These are phyloP conservation scores for Uloborus diversus DNA, from an alignment of 1,140 invertebrate species.

Conservation along the genomic window DNA sequence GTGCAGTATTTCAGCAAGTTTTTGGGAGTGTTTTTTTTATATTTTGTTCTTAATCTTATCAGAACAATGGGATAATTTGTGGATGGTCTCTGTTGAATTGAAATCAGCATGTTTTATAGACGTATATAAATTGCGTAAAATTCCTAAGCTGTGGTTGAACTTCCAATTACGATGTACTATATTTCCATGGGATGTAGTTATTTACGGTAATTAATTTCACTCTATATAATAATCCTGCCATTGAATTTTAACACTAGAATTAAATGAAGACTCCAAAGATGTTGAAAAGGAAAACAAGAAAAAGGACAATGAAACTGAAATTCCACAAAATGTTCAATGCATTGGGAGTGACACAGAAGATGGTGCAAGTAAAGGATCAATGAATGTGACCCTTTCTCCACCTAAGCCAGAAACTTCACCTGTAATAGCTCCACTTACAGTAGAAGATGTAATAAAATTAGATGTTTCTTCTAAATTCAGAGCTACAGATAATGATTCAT, in stretches of 20 bases:
- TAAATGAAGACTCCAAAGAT: slow-evolving; percentile 42
- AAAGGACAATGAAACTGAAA: slow-evolving; percentile 8
- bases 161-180: slow-evolving; percentile 44
- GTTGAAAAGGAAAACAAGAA: slow-evolving; percentile 42
- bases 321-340: slow-evolving; percentile 28
- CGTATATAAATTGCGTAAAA: neutral
- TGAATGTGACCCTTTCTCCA: slow-evolving; percentile 20
- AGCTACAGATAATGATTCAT: slow-evolving; percentile 61
- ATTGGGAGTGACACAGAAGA: slow-evolving; percentile 25
- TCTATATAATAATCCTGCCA: slow-evolving; percentile 53
- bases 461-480: slow-evolving; percentile 45
- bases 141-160: slow-evolving; percentile 20
- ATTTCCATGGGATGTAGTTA: slow-evolving; percentile 38
- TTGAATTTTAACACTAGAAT: slow-evolving; percentile 56
- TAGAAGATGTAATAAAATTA: slow-evolving; percentile 58
- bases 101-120: neutral
- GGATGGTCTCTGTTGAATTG: neutral
- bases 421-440: slow-evolving; percentile 48
- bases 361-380: neutral
- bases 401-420: slow-evolving; percentile 51
- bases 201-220: slow-evolving; percentile 39
- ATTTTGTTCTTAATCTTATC: neutral
- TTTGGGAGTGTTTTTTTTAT: neutral
- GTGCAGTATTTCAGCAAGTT: neutral
- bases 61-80: neutral